A percentile compares a stretch with the other conserved stretches of the same genome.
These are phyloP conservation scores for Kobus ellipsiprymnus DNA, from an alignment of 2,113 vertebrate species.

Conservation along the genomic window DNA sequence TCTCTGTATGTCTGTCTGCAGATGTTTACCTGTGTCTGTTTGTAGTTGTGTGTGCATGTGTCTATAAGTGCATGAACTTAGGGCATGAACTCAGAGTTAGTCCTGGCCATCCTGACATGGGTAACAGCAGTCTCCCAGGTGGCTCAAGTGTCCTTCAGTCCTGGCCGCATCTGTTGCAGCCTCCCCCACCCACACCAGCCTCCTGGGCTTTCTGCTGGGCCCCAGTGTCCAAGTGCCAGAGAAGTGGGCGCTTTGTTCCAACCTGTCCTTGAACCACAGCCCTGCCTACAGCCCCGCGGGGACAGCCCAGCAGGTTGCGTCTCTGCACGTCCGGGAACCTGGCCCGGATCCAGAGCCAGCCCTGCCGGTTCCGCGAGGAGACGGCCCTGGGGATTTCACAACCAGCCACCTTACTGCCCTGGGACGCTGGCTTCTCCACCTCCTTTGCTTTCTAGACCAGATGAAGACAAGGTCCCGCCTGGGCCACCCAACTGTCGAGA, in stretches of 20 bases:
- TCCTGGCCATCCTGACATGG: not conserved
- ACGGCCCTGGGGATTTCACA: fast-evolving
- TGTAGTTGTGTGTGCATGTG: fast-evolving
- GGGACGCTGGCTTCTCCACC: fast-evolving
- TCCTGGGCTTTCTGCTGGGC: not conserved
- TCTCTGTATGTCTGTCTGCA: not conserved
- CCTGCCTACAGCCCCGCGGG: fast-evolving
- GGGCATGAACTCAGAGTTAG: not conserved
- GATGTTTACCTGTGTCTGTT: not conserved
- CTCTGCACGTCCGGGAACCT: not conserved
- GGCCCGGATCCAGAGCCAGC: not conserved
- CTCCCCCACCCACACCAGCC: fast-evolving
- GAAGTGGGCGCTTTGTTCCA: not conserved
- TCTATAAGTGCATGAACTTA: not conserved
- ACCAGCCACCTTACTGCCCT: not conserved
- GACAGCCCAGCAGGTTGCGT: not conserved
- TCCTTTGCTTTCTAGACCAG: not conserved
- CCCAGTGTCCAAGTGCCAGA: not conserved
- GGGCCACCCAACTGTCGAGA: too few species aligned
- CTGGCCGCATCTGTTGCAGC: fast-evolving
- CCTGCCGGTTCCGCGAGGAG: not conserved
- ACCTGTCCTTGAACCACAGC: too few species aligned
- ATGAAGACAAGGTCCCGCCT: not conserved
- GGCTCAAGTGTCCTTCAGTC: not conserved
- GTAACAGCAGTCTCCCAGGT: fast-evolving